A percentile compares a stretch with the other conserved stretches of the same genome.
These are phyloP conservation scores for Melitaea athalia DNA, from an alignment of 2,888 invertebrate species.

Conservation along the genomic window DNA sequence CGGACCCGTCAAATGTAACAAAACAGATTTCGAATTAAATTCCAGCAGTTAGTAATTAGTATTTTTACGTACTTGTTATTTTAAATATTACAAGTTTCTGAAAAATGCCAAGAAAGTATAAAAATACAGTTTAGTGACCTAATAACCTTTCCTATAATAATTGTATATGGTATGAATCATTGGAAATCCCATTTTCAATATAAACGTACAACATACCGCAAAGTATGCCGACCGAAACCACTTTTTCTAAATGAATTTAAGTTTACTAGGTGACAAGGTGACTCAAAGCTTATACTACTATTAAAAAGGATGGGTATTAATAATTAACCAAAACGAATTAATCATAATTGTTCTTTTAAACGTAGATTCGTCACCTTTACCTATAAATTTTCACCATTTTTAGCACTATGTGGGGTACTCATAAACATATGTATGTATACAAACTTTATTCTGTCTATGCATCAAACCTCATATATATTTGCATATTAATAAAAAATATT, in stretches of 20 bases:
- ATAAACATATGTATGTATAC: no score
- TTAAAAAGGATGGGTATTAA: neutral
- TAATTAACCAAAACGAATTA: neutral
- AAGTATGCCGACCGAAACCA: slow-evolving; percentile 10
- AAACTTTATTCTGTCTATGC: no score
- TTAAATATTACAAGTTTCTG: no score
- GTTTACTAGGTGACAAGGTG: neutral
- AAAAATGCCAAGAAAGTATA: neutral
- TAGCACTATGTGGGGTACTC: no score
- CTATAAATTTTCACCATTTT: no score
- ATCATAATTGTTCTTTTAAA: neutral
- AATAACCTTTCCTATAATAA: slow-evolving; percentile 10
- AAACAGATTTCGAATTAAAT: no score
- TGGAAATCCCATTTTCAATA: slow-evolving; percentile 31
- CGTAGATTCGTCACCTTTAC: neutral
- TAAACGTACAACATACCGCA: slow-evolving; percentile 25
- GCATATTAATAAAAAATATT: no score
- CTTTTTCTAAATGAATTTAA: slow-evolving; percentile 14
- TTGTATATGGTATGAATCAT: slow-evolving; percentile 27
- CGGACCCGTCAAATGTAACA: no score
- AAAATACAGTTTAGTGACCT: neutral
- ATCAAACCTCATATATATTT: no score
- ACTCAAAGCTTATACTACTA: neutral
- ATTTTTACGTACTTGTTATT: no score
- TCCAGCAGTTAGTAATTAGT: no score